Evolutionary conservation across 2,888 invertebrate species (phyloP).

Genomic region (Melanotus villosus): DNA sequence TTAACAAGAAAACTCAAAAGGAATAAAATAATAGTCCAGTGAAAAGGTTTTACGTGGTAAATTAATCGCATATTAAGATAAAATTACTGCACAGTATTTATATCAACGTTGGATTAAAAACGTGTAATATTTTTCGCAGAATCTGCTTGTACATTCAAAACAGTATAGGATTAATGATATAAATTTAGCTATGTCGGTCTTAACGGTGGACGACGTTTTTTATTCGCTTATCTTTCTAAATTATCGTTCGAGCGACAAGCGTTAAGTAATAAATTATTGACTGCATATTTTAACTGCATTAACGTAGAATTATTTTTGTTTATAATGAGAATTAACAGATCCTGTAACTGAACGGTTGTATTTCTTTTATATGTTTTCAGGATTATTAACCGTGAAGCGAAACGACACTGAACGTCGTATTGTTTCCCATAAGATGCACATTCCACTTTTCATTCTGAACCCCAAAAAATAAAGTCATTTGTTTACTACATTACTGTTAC

Average conservation of each 20-base stretch:
- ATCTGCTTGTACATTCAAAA: conserved; percentile 32
- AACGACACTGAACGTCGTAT: too few species aligned
- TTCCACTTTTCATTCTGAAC: too few species aligned
- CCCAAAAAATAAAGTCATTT: too few species aligned
- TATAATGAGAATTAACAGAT: background rate
- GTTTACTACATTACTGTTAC: too few species aligned
- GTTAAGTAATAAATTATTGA: conserved; percentile 41
- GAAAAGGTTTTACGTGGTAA: conserved; percentile 17
- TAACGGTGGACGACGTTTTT: conserved; percentile 41
- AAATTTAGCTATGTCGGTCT: conserved; percentile 38
- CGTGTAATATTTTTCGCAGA: conserved; percentile 28
- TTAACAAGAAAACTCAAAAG: too few species aligned
- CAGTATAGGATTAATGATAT: conserved; percentile 36
- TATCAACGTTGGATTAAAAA: conserved; percentile 31
- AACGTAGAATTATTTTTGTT: background rate
- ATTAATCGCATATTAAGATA: conserved; percentile 11
- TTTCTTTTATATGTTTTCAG: background rate
- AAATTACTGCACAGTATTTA: conserved; percentile 27
- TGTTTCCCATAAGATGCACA: too few species aligned
- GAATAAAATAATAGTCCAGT: conserved; percentile 4
- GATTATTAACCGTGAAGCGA: too few species aligned
- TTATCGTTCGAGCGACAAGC: conserved; percentile 37
- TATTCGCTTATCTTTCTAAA: conserved; percentile 35
- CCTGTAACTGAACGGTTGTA: background rate
- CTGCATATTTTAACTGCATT: background rate